Evolutionary conservation across 2,797 vertebrate genomes (phyloP).

Genomic region (Oceanodroma leucorhoa): DNA sequence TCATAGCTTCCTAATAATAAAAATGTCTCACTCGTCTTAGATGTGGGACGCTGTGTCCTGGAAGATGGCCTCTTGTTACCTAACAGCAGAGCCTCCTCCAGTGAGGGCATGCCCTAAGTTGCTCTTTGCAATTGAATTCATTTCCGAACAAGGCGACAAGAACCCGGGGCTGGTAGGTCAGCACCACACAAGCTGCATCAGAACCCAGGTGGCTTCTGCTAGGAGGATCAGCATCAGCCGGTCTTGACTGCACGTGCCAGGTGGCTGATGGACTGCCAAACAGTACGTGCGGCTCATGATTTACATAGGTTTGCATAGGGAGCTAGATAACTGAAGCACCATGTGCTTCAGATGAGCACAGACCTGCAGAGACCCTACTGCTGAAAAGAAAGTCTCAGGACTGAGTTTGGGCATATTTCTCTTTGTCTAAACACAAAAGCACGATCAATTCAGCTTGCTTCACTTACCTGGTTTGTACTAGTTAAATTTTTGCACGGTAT

Average conservation of each 20-base stretch:
- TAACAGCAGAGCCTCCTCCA: not conserved
- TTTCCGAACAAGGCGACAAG: not conserved
- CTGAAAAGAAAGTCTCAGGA: not conserved
- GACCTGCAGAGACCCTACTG: not conserved
- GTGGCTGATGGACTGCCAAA: fast-evolving
- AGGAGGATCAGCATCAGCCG: not conserved
- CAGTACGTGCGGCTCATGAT: not conserved
- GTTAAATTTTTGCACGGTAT: not conserved
- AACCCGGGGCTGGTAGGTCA: not conserved
- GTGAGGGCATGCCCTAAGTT: not conserved
- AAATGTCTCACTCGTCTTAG: not conserved
- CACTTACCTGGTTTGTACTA: not conserved
- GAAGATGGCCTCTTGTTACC: not conserved
- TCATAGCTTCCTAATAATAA: not conserved
- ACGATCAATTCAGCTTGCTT: not conserved
- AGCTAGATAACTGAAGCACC: not conserved
- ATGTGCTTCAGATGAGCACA: not conserved
- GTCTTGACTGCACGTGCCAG: fast-evolving
- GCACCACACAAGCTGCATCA: not conserved
- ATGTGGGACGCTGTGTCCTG: not conserved
- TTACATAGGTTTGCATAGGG: not conserved
- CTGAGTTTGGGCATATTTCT: not conserved
- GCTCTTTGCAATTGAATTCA: not conserved
- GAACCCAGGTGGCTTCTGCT: not conserved
- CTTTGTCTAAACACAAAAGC: not conserved